Conservation (phyloP, 2,888 invertebrate genomes). For the Drosophila villosipedis region DNA sequence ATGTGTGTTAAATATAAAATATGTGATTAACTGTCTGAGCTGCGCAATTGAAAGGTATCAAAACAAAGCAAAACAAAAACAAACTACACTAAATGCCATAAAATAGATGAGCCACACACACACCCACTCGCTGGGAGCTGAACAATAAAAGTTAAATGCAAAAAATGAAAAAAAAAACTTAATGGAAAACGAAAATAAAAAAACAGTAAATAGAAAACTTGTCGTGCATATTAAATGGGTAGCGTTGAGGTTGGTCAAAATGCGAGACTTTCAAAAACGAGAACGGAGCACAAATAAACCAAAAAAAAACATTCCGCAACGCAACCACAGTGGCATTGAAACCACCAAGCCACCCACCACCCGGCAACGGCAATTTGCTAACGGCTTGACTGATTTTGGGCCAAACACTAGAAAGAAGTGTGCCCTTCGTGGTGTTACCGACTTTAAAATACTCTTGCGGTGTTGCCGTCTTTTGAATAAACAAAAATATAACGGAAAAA, state of each 20-base stretch:
- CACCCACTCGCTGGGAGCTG: not conserved
- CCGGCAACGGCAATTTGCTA: slow-evolving; percentile 38
- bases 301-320: slow-evolving; percentile 17
- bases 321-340: slow-evolving; percentile 63
- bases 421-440: not conserved
- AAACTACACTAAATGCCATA: slow-evolving; percentile 40
- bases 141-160: slow-evolving; percentile 52
- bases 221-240: slow-evolving; percentile 60
- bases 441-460: not conserved
- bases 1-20: slow-evolving; percentile 54
- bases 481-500: not conserved
- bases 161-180: slow-evolving; percentile 36
- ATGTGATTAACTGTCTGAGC: slow-evolving; percentile 43
- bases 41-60: slow-evolving; percentile 52
- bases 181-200: slow-evolving; percentile 24
- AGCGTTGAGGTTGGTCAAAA: slow-evolving; percentile 75
- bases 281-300: not conserved
- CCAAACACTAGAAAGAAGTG: slow-evolving; percentile 18
- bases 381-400: slow-evolving; percentile 43
- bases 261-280: slow-evolving; percentile 52
- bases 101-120: slow-evolving; percentile 43
- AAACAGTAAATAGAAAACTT: slow-evolving; percentile 49
- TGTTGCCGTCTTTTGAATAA: not conserved
- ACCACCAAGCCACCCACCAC: slow-evolving; percentile 6
- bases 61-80: slow-evolving; percentile 27